These are phyloP conservation scores for Zoroaster sp. DNA, from an alignment of 53 echinoderm and acorn worm species.

Conservation along the genomic window DNA sequence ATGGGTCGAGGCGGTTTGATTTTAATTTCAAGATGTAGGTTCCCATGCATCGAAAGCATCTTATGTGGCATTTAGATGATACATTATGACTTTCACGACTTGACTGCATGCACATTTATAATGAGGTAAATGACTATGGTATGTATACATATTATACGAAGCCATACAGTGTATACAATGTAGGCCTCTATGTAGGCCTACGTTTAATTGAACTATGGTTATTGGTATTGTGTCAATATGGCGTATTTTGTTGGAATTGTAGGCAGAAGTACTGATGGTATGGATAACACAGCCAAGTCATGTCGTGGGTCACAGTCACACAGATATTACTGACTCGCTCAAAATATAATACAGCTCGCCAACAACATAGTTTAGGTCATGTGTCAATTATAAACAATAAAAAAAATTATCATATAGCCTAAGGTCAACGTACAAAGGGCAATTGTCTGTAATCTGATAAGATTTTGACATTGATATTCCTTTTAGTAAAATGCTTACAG, in stretches of 20 bases:
- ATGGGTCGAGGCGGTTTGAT: not conserved
- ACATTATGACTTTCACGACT: not conserved
- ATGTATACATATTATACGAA: not conserved
- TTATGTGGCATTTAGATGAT: not conserved
- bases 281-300: not conserved
- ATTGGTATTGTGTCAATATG: not conserved
- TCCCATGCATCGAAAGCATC: not conserved
- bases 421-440: constrained; percentile 45
- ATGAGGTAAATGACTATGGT: not conserved
- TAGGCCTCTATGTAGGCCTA: not conserved
- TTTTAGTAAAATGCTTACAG: not conserved
- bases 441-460: constrained; percentile 17
- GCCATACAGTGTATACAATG: too few relatives aligned
- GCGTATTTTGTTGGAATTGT: not conserved
- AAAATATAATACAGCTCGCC: not conserved
- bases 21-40: not conserved
- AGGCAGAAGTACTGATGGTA: not conserved
- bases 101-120: not conserved
- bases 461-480: not conserved
- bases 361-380: not conserved
- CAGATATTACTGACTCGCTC: not conserved
- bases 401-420: not conserved
- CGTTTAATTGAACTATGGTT: too few relatives aligned
- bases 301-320: not conserved
- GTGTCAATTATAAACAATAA: not conserved